phyloP scores from a whole-genome alignment of 2,113 vertebrate species.

The Passer domesticus region DNA sequence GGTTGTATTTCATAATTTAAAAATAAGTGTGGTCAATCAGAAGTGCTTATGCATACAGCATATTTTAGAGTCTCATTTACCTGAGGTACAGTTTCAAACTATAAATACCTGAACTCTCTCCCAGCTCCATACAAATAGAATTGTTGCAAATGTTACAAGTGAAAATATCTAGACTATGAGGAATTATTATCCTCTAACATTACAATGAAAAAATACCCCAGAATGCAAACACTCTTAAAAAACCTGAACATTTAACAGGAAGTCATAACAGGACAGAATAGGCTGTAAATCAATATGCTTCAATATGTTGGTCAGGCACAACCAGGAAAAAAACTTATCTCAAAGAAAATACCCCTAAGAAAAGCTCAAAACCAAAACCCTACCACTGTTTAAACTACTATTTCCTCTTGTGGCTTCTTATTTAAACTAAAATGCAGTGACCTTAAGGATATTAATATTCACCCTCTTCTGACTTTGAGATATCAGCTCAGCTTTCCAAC shows the following conservation, averaged over 20 bases:
- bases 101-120: neutral
- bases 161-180: neutral
- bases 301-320: neutral
- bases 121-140: neutral
- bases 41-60: neutral
- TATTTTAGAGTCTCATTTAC: neutral
- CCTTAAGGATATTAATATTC: neutral
- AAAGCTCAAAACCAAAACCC: neutral
- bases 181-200: neutral
- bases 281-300: neutral
- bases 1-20: neutral
- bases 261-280: neutral
- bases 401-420: neutral
- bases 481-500: neutral
- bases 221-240: neutral
- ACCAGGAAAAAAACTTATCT: neutral
- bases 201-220: neutral
- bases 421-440: neutral
- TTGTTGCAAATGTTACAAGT: neutral
- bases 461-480: neutral
- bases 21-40: neutral
- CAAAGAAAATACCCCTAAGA: neutral
- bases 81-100: neutral
- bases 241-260: neutral
- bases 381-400: neutral